Conservation (phyloP, 64 coral and sea anemone species). For the Trachythela sp. region DNA sequence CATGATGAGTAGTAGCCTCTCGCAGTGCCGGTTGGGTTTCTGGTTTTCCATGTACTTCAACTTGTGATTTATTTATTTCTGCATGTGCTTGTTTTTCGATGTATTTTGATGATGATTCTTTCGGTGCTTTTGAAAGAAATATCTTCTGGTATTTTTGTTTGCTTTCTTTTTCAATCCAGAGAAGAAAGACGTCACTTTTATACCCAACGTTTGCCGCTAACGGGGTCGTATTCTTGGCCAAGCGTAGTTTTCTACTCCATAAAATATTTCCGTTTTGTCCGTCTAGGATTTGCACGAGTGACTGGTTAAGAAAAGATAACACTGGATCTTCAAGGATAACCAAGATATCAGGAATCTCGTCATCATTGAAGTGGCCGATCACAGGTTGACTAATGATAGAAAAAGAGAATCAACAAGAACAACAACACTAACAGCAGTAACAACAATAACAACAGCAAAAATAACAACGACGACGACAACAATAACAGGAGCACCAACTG, state of each 20-base stretch:
- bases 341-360: neutral
- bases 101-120: neutral
- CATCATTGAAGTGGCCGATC: constrained; percentile 10
- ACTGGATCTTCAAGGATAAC: neutral
- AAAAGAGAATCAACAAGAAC: neutral
- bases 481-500: too few relatives aligned
- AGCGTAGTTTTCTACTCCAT: constrained; percentile 2
- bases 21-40: too few relatives aligned
- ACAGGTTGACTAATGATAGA: neutral
- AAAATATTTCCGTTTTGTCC: constrained; percentile 15
- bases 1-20: neutral
- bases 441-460: neutral
- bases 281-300: neutral
- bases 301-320: neutral
- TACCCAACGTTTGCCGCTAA: neutral
- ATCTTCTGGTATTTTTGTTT: neutral
- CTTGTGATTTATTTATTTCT: neutral
- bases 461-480: neutral
- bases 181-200: neutral
- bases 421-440: neutral
- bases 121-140: neutral
- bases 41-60: too few relatives aligned
- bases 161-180: constrained; percentile 6
- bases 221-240: neutral
- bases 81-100: neutral